A percentile compares a stretch with the other conserved stretches of the same genome.
Evolutionary conservation across 2,113 vertebrate species (phyloP).

Genomic region (Empidonax traillii): DNA sequence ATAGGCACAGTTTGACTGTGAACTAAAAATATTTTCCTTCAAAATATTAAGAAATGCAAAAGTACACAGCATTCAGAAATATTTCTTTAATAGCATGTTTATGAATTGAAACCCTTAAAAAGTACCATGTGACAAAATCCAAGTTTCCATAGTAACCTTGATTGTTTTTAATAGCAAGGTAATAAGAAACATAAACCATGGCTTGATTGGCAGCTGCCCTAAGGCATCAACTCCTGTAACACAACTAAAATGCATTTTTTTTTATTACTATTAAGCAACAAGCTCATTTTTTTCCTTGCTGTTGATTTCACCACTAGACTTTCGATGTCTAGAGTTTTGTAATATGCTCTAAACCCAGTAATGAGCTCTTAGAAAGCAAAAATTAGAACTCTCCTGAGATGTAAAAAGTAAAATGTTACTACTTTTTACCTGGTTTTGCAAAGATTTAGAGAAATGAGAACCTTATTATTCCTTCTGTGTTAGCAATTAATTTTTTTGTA

Average conservation of each 20-base stretch:
- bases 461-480: not conserved
- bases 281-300: not conserved
- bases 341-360: not conserved
- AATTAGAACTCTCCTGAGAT: not conserved
- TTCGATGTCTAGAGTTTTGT: not conserved
- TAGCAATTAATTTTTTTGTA: not conserved
- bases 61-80: not conserved
- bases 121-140: slow-evolving; percentile 13
- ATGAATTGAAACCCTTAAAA: not conserved
- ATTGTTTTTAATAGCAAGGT: slow-evolving; percentile 61
- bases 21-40: slow-evolving; percentile 29
- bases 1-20: not conserved
- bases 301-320: not conserved
- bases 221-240: not conserved
- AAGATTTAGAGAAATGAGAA: not conserved
- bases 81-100: slow-evolving; percentile 13
- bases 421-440: not conserved
- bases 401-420: not conserved
- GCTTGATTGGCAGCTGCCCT: slow-evolving; percentile 46
- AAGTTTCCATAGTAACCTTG: slow-evolving; percentile 60
- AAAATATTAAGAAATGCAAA: slow-evolving; percentile 3
- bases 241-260: not conserved
- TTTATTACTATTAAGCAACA: not conserved
- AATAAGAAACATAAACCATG: slow-evolving; percentile 10
- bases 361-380: not conserved